Evolutionary conservation across 2,888 invertebrate species (phyloP), one percentile per base, ranked within the genome.

Genomic region (Alitta virens): DNA sequence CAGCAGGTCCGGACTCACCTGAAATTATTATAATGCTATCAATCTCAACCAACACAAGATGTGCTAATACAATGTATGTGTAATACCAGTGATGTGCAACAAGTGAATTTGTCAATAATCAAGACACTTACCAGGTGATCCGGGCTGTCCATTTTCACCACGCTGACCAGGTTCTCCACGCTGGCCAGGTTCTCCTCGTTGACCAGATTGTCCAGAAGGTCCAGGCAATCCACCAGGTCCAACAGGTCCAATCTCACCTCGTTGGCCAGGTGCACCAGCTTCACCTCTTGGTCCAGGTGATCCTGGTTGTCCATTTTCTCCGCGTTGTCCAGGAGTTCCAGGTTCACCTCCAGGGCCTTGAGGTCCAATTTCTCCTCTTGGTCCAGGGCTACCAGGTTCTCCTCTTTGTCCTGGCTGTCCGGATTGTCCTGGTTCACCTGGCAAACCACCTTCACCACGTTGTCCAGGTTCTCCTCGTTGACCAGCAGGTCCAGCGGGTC

Each of bases 391-490:
- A 50, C 63, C 63, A 26, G 49, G 42, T 25, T 46, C 46, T 27
- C 67, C 60, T 26, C 7, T 24, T 54, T 42, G 40, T 26, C 60
- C 60, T 23, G 53, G 33, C 21, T 43, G 43, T 16, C 63, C 63
- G 33, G 38, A 9, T 33, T 46, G 23, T 21, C 63, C 63, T 33
- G 38, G 16, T 33, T 18, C 12, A 2, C 63, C 63, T 18, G 42
- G 14, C 16, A 53, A 25, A 24, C 63, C 63, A 38, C 49, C 25
- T 27, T 43, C 55, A 26, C 60, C 63, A 38, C 72, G 68, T 18
- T 61, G 61, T 49, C 61, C 61, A 50, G 55, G 55, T 18, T 46
- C 49, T 49, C 61, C 61, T 57, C 25, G 18, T 33, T 12, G 33
- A 5, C 62, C 62, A 49, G 49, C 12, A 21, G 49, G 7, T 16